A percentile compares a stretch with the other conserved stretches of the same genome.
Evolutionary conservation across 2,888 invertebrate genomes (phyloP).

Genomic region (Idaea biselata): DNA sequence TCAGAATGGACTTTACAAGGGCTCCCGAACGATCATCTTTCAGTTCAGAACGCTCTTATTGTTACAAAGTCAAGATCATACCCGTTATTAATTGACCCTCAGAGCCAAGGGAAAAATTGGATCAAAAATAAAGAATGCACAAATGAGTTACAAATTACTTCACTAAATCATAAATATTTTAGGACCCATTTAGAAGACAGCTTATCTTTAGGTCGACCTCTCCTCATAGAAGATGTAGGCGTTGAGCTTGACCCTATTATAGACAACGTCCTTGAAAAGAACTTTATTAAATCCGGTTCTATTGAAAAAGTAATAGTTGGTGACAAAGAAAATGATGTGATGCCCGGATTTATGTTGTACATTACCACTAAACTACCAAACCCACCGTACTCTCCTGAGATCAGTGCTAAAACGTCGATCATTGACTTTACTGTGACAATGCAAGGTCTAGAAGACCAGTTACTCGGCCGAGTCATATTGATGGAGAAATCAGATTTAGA

Average conservation of each 20-base stretch:
- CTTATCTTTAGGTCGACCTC: constrained; percentile 91
- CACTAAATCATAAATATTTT: constrained; percentile 97
- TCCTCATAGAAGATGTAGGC: constrained; percentile 96
- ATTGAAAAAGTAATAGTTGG: constrained; percentile 97
- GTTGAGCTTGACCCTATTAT: constrained; percentile 97
- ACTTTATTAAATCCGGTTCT: constrained; percentile 97
- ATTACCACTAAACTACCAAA: constrained; percentile 98
- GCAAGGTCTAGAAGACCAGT: constrained; percentile 96
- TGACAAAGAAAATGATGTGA: constrained; percentile 98
- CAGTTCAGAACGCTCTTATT: constrained; percentile 97
- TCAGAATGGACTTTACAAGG: constrained; percentile 98
- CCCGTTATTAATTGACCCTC: constrained; percentile 96
- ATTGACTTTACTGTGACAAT: constrained; percentile 99
- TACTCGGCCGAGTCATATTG: constrained; percentile 94
- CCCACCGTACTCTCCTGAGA: constrained; percentile 97
- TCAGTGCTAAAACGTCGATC: constrained; percentile 97
- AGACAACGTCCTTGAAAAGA: constrained; percentile 97
- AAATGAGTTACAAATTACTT: constrained; percentile 96
- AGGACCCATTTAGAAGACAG: constrained; percentile 94
- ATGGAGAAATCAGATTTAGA: constrained; percentile 98
- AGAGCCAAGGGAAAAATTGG: constrained; percentile 98
- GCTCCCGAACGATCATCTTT: constrained; percentile 96
- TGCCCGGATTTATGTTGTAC: constrained; percentile 97
- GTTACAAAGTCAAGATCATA: constrained; percentile 97
- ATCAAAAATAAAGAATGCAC: constrained; percentile 95